Base-by-base conservation (phyloP, 64 coral and sea anemone species). In the Montipora efflorescens region DNA sequence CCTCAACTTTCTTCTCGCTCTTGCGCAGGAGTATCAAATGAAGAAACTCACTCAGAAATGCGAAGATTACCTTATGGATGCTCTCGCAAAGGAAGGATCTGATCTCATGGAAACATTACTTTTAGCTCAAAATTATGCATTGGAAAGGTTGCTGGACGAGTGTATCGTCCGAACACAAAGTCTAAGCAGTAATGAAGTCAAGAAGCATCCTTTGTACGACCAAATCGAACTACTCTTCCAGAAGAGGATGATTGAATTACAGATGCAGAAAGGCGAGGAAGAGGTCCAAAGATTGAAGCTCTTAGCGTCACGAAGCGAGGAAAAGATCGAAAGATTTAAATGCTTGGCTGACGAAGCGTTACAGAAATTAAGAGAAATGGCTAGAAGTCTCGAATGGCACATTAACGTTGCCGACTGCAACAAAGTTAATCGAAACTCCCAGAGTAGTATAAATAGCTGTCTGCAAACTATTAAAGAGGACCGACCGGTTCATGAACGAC, bases 201-300 rank as follows among this genome's bases (percentile, higher is more conserved):
- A 51, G 66, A 11, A 19, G 0, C 64, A 86, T 71, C 13, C n/a
- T 1, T 12, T 50, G n/a, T 86, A 71, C 18, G 64, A 51, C 1
- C 45, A 86, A 51, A 48, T 73, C 64, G 47, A 86, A 3, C 82
- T 1, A 48, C 9, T 23, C 0, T 49, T 8, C 4, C 45, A 73
- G 15, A 43, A 46, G 5, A 71, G 51, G 64, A 86, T 86, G 66
- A 71, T 86, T 9, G 82, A 86, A 51, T 49, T 72, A 19, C 64
- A 51, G n/a, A 1, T 86, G 46, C 8, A 11, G 2, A 86, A 71
- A 9, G 20, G 5, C 13, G 47, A 86, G 44, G 5, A 48, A 52
- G 5, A 86, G 44, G 2, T 0, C 36, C 1, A 36, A 36, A 36
- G 36, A 36, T 36, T 36, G 0, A 0, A 0, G 0, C 2, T 1